Percentiles rank a stretch among this genome's conserved stretches.
Conservation (phyloP, 2,797 vertebrate species). For the Picus viridis region DNA sequence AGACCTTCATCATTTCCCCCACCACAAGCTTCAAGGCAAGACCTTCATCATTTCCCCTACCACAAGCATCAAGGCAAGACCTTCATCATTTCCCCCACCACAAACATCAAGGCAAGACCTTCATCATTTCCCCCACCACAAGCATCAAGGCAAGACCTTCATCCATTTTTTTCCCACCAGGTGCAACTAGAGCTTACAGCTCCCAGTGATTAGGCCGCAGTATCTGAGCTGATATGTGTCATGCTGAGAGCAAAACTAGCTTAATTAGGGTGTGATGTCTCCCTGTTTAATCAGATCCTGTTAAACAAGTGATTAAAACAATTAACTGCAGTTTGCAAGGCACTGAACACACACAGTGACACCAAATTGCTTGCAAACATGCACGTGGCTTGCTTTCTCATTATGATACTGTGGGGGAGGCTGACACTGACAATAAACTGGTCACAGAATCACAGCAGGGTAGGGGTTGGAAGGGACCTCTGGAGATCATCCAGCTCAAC, state of each 20-base stretch:
- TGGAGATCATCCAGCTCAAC: no score
- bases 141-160: neutral
- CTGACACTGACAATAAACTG: neutral
- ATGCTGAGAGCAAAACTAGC: slow-evolving; percentile 18
- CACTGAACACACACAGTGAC: neutral
- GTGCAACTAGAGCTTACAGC: neutral
- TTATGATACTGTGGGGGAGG: neutral
- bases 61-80: no score
- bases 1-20: no score
- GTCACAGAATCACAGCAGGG: no score
- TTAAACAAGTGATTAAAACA: slow-evolving; percentile 36
- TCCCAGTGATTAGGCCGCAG: neutral
- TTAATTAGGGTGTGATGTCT: slow-evolving; percentile 16
- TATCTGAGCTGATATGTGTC: neutral
- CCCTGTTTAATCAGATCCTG: slow-evolving; percentile 27
- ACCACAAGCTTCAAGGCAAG: no score
- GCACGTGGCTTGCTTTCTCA: neutral
- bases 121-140: no score
- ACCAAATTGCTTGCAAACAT: neutral
- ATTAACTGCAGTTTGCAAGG: slow-evolving; percentile 31
- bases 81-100: no score
- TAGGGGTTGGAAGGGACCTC: no score
- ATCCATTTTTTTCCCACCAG: neutral
- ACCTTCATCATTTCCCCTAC: neutral
- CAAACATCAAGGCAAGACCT: no score